Conservation (phyloP, 2,113 vertebrate genomes). For the Apeltes quadracus region DNA sequence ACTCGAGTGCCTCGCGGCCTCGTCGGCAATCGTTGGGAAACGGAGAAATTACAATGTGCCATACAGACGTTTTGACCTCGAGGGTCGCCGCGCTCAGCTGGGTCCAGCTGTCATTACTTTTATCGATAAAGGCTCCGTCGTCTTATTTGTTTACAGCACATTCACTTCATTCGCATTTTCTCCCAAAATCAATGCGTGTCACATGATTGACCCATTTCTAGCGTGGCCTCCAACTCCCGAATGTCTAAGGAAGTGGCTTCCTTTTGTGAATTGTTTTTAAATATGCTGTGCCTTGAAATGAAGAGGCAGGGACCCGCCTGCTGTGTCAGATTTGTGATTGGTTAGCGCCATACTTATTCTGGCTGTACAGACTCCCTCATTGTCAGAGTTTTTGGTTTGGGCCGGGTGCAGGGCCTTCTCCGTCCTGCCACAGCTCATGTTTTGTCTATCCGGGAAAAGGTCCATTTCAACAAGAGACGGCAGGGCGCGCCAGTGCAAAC, state of each 20-base stretch:
- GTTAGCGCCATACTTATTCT: constrained; percentile 19
- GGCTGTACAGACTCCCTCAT: constrained; percentile 14
- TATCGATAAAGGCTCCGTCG: constrained; percentile 41
- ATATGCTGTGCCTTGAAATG: constrained; percentile 23
- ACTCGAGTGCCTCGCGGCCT: constrained; percentile 28
- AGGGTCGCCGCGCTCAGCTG: constrained; percentile 33
- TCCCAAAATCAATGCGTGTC: constrained; percentile 59
- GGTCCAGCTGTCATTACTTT: constrained; percentile 50
- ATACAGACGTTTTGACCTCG: constrained; percentile 45
- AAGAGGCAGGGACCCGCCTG: constrained; percentile 6
- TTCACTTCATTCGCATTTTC: constrained; percentile 37
- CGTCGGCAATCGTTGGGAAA: constrained; percentile 47
- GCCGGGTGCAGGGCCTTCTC: constrained; percentile 46
- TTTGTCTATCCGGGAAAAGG: constrained; percentile 70
- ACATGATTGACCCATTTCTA: constrained; percentile 59
- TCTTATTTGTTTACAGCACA: constrained; percentile 66
- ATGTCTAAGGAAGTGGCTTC: constrained; percentile 37
- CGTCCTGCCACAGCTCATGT: constrained; percentile 57
- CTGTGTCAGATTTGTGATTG: constrained; percentile 45
- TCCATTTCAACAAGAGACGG: constrained; percentile 75
- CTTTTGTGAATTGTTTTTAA: constrained; percentile 27
- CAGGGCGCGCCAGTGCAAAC: constrained; percentile 57
- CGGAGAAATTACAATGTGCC: constrained; percentile 55
- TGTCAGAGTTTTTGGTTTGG: constrained; percentile 31
- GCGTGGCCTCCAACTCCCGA: constrained; percentile 26